Percentiles rank a stretch among this genome's conserved stretches.
phyloP scores from a whole-genome alignment of 1,140 invertebrate species.

The Ruditapes philippinarum region DNA sequence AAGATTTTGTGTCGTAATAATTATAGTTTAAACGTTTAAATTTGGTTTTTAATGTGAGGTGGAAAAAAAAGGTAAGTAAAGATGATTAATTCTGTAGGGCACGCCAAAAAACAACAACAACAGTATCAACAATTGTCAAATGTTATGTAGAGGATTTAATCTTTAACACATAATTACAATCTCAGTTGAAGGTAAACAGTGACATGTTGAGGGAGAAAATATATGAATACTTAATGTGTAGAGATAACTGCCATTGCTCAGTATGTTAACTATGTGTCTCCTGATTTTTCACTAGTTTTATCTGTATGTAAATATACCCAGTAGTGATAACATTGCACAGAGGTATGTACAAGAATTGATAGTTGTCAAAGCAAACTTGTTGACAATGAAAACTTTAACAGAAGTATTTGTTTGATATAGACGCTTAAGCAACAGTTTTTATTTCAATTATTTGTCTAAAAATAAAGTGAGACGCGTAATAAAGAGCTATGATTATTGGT shows the following conservation, averaged over 20 bases:
- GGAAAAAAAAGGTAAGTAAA: no score
- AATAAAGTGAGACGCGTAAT: background rate
- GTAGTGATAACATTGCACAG: constrained; percentile 35
- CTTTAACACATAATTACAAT: constrained; percentile 26
- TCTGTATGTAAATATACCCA: constrained; percentile 43
- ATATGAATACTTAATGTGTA: constrained; percentile 22
- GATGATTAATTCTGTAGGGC: no score
- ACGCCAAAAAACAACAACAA: no score
- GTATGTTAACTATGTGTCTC: constrained; percentile 25
- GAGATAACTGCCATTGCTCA: constrained; percentile 25
- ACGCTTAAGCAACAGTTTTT: background rate
- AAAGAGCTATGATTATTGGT: background rate
- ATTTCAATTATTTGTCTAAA: no score
- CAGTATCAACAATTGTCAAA: no score
- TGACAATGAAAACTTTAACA: constrained; percentile 14
- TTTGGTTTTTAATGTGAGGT: no score
- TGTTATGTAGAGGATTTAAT: background rate
- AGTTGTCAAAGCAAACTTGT: constrained; percentile 37
- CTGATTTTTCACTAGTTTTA: constrained; percentile 48
- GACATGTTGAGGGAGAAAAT: constrained; percentile 15
- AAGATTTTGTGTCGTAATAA: no score
- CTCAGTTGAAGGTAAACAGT: background rate
- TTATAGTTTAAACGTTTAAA: no score
- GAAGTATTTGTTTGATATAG: background rate
- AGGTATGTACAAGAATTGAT: constrained; percentile 55